A percentile compares a stretch with the other conserved stretches of the same genome.
These are phyloP conservation scores for Atethmia centrago DNA, from an alignment of 2,888 invertebrate genomes.

Conservation along the genomic window DNA sequence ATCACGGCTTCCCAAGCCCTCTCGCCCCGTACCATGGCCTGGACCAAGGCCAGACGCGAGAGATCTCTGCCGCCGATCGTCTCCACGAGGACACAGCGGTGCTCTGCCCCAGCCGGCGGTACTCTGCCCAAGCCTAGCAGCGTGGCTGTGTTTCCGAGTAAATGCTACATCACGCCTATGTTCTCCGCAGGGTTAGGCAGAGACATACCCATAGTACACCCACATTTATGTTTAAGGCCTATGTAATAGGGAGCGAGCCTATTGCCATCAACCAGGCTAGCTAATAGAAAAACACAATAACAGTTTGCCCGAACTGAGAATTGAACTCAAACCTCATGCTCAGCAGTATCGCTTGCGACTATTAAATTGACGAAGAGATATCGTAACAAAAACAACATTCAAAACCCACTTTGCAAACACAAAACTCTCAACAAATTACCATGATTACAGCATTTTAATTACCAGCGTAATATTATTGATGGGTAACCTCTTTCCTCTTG, in stretches of 20 bases:
- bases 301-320: background rate
- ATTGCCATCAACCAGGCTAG: background rate
- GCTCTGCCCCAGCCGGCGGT: no score
- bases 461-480: background rate
- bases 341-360: background rate
- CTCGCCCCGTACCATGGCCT: no score
- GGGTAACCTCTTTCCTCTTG: no score
- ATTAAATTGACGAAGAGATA: background rate
- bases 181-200: background rate
- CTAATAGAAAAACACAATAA: background rate
- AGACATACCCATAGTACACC: no score
- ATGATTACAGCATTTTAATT: background rate
- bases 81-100: no score
- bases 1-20: no score
- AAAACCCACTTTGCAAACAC: background rate
- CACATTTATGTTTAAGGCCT: no score
- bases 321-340: background rate
- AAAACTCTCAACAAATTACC: background rate
- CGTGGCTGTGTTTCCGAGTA: background rate
- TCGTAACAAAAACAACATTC: background rate
- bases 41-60: no score
- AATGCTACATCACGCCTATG: background rate
- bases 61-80: no score
- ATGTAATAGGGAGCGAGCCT: no score
- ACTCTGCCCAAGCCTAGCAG: no score